Base-by-base conservation (phyloP, 2,888 invertebrate genomes). In the Rambutsinella grinnellia region DNA sequence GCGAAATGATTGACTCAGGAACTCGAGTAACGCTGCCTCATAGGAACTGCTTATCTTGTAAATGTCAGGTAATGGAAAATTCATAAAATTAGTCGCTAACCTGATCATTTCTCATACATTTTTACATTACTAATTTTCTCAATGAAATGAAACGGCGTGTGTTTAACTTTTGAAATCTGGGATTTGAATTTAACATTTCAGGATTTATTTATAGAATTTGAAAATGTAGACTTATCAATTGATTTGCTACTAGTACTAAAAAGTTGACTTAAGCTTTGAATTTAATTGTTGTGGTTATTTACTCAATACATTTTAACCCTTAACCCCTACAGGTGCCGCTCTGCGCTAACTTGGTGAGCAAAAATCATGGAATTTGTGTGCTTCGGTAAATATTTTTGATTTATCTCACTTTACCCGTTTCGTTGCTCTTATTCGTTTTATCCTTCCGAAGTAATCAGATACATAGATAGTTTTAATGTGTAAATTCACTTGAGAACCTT, bases 341-440 rank as follows among this genome's bases (percentile, higher is more conserved):
- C 92, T 94, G 94, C 92, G 93, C 93, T 91, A 93, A 93, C 92
- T 92, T 93, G 93, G 93, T 94, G 93, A 94, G 93, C 93, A 93
- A 93, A 83, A 84, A 83, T 93, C 92, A 92, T 92, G 93, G 93
- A 93, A 93, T 93, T 93, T 93, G 93, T 93, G 93, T 93, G 93
- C 93, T 93, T 93, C 94, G 94, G 93, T 94, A 94, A 91, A 90
- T 82, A 61, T 75, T 79, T 82, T 83, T 81, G 60, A 82, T 81
- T 81, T 81, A 84, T 80, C 78, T 80, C 81, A 81, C 60, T 19
- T 51, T 62, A 49, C 44, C 19, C 26, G 49, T 67, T 58, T 36
- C 15, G 57, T 69, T 69, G 44, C 69, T 65, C n/a, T n/a, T n/a
- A n/a, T n/a, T n/a, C n/a, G n/a, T n/a, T n/a, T n/a, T n/a, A n/a